Conservation (phyloP, 2,797 vertebrate genomes). For the Carapus acus region DNA sequence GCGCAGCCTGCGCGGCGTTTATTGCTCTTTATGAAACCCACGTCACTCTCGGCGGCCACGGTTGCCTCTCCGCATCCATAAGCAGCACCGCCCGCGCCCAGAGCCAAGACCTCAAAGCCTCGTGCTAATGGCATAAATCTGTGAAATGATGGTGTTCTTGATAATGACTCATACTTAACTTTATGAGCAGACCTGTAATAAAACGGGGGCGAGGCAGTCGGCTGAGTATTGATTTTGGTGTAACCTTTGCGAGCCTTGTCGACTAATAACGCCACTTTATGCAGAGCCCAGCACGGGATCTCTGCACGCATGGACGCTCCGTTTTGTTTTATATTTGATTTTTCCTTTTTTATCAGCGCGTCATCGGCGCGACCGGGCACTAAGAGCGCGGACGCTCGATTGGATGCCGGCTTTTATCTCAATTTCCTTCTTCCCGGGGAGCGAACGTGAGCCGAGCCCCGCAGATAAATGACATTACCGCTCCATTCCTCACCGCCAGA, state of each 20-base stretch:
- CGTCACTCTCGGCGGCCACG: slow-evolving; percentile 13
- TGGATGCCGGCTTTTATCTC: slow-evolving; percentile 73
- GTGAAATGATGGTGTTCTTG: slow-evolving; percentile 44
- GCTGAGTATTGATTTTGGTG: slow-evolving; percentile 60
- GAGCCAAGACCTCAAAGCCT: slow-evolving; percentile 36
- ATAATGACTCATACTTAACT: slow-evolving; percentile 62
- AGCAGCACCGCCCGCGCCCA: slow-evolving; percentile 35
- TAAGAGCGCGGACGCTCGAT: slow-evolving; percentile 64
- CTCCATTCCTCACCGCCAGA: slow-evolving; percentile 61
- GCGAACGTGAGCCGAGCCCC: slow-evolving; percentile 67
- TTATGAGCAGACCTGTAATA: slow-evolving; percentile 53
- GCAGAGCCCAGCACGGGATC: slow-evolving; percentile 22
- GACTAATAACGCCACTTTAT: slow-evolving; percentile 30
- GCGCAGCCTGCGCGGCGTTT: slow-evolving; percentile 25
- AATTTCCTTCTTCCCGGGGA: slow-evolving; percentile 60
- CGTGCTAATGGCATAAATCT: slow-evolving; percentile 49
- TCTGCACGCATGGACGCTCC: no score
- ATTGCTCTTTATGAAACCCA: slow-evolving; percentile 27
- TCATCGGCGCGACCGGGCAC: slow-evolving; percentile 54
- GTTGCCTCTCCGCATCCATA: slow-evolving; percentile 31
- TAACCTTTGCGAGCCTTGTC: slow-evolving; percentile 39
- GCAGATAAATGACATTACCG: slow-evolving; percentile 73
- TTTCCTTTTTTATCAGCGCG: slow-evolving; percentile 62
- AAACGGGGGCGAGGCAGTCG: slow-evolving; percentile 51
- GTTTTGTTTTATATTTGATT: no score